Evolutionary conservation across 2,113 vertebrate genomes (phyloP), one percentile per base, ranked within the genome.

Genomic region (Microtus oregoni): DNA sequence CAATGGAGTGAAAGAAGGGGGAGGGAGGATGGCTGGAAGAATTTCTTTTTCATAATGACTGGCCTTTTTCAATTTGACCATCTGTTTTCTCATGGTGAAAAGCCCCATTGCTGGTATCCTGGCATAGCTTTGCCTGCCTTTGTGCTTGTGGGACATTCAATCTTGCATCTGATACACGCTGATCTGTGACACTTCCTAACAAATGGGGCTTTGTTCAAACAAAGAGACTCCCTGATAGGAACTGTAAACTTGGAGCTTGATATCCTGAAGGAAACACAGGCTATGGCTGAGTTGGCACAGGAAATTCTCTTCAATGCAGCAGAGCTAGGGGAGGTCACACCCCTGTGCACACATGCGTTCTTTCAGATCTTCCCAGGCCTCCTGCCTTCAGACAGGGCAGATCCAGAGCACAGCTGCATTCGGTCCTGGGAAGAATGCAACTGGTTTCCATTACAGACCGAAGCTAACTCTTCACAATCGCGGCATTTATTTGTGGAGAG

Each of bases 171-270:
- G 97, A 98, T 98, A 98, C 97, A 97, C 58, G 55, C 97, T 98
- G 98, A 97, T 98, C 98, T 98, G 97, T 98, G 98, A 99, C 98
- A 99, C 98, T 98, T 98, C 94, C 79, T 97, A 98, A 98, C 98
- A 98, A 98, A 98, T 97, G 94, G 93, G 85, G 95, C 96, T 98
- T 98, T 98, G 98, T 98, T 97, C 98, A 98, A 96, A 95, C 97
- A 96, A 97, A 97, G 94, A 97, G 97, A n/a, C 95, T 97, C 97
- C 94, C 96, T 96, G 97, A 97, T 96, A 98, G 96, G 96, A 98
- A 97, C 96, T 98, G 96, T 97, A 98, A 98, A 97, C 96, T 97
- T 96, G 92, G 97, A 97, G 98, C 92, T 97, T 93, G 96, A 97
- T 96, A 98, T 96, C 98, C 97, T 97, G 92, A 70, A 96, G 93